A percentile compares a stretch with the other conserved stretches of the same genome.
Evolutionary conservation across 2,888 invertebrate genomes (phyloP).

Genomic region (Patella pellucida): DNA sequence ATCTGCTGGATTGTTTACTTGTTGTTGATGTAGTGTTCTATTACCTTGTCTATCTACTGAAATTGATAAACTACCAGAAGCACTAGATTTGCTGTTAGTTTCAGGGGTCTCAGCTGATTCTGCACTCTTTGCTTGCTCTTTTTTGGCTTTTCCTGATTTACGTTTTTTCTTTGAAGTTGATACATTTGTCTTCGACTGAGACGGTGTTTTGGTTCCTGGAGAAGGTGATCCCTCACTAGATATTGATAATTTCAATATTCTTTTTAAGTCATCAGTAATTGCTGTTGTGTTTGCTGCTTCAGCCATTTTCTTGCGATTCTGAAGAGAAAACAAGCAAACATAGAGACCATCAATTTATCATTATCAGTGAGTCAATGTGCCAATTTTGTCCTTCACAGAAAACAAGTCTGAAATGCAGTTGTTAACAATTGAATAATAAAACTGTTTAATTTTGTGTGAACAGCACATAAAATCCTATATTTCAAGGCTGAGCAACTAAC

Average conservation of each 20-base stretch:
- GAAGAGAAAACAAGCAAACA: too few relatives aligned
- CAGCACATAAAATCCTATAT: too few relatives aligned
- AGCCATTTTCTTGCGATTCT: conserved; percentile 21
- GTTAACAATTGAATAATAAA: too few relatives aligned
- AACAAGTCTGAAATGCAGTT: too few relatives aligned
- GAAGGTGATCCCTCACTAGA: background rate
- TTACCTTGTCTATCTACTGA: background rate
- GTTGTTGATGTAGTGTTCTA: background rate
- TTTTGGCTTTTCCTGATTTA: background rate
- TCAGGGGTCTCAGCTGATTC: conserved; percentile 12
- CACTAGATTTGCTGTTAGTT: conserved; percentile 3
- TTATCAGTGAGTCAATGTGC: too few relatives aligned
- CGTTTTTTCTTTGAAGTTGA: background rate
- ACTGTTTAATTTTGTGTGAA: too few relatives aligned
- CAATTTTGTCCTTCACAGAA: too few relatives aligned
- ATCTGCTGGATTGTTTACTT: background rate
- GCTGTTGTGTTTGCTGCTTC: conserved; percentile 31
- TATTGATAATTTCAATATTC: conserved; percentile 34
- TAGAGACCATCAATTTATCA: too few relatives aligned
- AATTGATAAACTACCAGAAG: background rate
- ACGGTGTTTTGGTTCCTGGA: background rate
- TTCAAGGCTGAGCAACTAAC: too few relatives aligned
- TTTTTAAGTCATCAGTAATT: conserved; percentile 40
- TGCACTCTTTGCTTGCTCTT: background rate
- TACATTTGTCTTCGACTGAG: background rate